A percentile compares a stretch with the other conserved stretches of the same genome.
These are phyloP conservation scores for Erpobdella octoculata DNA, from an alignment of 2,888 invertebrate genomes.

Conservation along the genomic window DNA sequence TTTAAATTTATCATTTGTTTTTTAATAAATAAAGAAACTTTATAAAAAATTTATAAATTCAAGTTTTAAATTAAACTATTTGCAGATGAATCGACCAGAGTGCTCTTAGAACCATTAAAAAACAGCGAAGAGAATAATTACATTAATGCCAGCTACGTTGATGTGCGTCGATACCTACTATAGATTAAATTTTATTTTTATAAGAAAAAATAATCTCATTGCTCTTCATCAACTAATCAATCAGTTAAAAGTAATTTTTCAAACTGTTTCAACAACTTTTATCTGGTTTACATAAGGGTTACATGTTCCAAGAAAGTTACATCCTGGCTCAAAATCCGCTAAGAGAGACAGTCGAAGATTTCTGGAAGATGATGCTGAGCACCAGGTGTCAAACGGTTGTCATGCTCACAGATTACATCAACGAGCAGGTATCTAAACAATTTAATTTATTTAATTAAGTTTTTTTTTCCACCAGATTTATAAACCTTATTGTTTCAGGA, in stretches of 20 bases:
- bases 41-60: not conserved
- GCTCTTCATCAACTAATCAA: too few species aligned
- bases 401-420: slow-evolving; percentile 15
- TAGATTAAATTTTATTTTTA: not conserved
- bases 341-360: slow-evolving; percentile 19
- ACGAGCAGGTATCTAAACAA: slow-evolving; percentile 15
- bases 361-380: slow-evolving; percentile 23
- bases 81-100: slow-evolving; percentile 6
- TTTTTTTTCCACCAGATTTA: not conserved
- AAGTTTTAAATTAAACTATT: not conserved
- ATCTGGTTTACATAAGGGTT: too few species aligned
- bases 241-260: too few species aligned
- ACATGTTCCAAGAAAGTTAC: slow-evolving; percentile 13
- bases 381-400: slow-evolving; percentile 11
- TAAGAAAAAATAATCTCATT: too few species aligned
- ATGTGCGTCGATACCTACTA: not conserved
- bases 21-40: not conserved
- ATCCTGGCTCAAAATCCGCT: slow-evolving; percentile 19
- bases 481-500: not conserved
- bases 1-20: not conserved
- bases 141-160: slow-evolving; percentile 18
- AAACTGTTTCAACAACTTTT: too few species aligned
- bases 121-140: not conserved
- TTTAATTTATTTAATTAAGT: not conserved
- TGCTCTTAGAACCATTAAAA: not conserved